phyloP scores from a whole-genome alignment of 2,797 vertebrate species.

The Bovichtus diacanthus region DNA sequence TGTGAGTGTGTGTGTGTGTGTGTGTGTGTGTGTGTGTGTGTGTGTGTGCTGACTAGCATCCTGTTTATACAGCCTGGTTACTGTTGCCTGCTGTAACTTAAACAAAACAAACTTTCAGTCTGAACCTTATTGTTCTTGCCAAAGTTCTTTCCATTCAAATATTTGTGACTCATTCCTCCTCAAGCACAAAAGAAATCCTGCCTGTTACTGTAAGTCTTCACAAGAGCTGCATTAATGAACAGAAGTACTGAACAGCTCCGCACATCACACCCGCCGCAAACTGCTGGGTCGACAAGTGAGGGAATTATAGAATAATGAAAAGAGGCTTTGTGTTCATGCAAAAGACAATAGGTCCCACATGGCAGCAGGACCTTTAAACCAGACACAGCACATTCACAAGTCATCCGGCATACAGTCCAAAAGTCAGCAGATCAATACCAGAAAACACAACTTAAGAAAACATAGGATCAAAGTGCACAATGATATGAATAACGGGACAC shows the following conservation, averaged over 20 bases:
- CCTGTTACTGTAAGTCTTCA: neutral
- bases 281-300: conserved; percentile 26
- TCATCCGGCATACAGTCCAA: conserved; percentile 28
- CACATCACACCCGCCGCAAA: conserved; percentile 21
- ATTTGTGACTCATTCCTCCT: conserved; percentile 24
- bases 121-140: conserved; percentile 1
- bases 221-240: neutral
- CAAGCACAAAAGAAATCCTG: neutral
- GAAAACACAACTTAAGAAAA: conserved; percentile 23
- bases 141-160: conserved; percentile 16
- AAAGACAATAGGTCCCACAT: conserved; percentile 60
- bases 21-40: no score
- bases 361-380: conserved; percentile 51
- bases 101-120: conserved; percentile 8
- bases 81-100: conserved; percentile 28
- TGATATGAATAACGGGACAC: conserved; percentile 20
- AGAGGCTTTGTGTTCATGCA: conserved; percentile 67
- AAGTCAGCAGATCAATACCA: conserved; percentile 41
- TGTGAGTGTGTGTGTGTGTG: conserved; percentile 17
- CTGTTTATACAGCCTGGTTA: conserved; percentile 56
- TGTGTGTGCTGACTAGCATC: conserved; percentile 48
- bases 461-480: neutral
- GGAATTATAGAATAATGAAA: conserved; percentile 65
- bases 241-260: neutral
- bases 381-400: conserved; percentile 45